A percentile compares a stretch with the other conserved stretches of the same genome.
Evolutionary conservation across 1,140 invertebrate genomes (phyloP).

Genomic region (Polyergus mexicanus): DNA sequence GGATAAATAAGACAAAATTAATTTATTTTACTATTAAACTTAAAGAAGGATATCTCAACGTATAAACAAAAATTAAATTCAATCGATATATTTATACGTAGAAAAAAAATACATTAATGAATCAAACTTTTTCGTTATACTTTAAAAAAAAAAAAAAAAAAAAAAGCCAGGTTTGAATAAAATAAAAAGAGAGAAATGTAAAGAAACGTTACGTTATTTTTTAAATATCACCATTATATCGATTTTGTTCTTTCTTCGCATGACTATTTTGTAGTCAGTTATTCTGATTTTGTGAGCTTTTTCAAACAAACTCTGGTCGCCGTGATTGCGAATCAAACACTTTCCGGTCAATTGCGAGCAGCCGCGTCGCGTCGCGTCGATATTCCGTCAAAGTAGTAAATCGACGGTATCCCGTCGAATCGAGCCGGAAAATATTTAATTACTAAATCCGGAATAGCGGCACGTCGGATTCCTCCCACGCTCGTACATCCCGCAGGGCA

Average conservation of each 20-base stretch:
- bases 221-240: slow-evolving; percentile 3
- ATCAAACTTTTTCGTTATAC: not conserved
- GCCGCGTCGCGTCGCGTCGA: not conserved
- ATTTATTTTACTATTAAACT: slow-evolving; percentile 7
- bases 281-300: slow-evolving; percentile 40
- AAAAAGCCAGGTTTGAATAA: not conserved
- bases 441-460: slow-evolving; percentile 82
- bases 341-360: not conserved
- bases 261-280: slow-evolving; percentile 8
- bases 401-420: slow-evolving; percentile 41
- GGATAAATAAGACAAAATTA: not conserved
- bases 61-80: not conserved
- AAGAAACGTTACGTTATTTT: not conserved
- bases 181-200: not conserved
- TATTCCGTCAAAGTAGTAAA: slow-evolving; percentile 65
- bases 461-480: slow-evolving; percentile 76
- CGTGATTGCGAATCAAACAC: slow-evolving; percentile 55
- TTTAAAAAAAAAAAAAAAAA: too few relatives aligned
- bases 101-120: not conserved
- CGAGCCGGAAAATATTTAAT: slow-evolving; percentile 80
- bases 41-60: slow-evolving; percentile 4
- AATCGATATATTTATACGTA: not conserved
- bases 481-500: slow-evolving; percentile 77
- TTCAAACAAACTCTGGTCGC: slow-evolving; percentile 39
- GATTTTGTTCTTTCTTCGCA: not conserved